Conservation (phyloP, 2,888 invertebrate genomes). For the Poecilobothrus nobilitatus region DNA sequence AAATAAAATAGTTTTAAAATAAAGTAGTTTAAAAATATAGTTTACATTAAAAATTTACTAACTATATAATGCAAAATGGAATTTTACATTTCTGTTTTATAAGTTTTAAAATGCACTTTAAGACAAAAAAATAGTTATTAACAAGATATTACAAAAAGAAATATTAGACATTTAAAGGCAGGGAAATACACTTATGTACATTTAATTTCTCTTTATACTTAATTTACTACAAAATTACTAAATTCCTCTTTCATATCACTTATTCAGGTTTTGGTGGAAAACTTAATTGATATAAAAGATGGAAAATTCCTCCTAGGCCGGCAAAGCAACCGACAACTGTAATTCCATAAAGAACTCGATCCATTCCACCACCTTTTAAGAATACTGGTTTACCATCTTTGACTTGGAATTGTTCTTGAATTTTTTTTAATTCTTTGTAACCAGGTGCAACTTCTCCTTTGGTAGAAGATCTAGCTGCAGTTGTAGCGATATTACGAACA, state of each 20-base stretch:
- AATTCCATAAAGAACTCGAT: slow-evolving; percentile 43
- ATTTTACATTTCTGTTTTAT: neutral
- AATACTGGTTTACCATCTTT: slow-evolving; percentile 47
- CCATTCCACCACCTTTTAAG: slow-evolving; percentile 45
- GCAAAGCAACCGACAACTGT: slow-evolving; percentile 38
- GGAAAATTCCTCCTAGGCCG: slow-evolving; percentile 36
- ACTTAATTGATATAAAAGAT: slow-evolving; percentile 36
- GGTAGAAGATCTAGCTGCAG: slow-evolving; percentile 27
- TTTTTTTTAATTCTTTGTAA: slow-evolving; percentile 31
- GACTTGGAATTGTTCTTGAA: slow-evolving; percentile 36
- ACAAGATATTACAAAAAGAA: neutral
- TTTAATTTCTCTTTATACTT: neutral
- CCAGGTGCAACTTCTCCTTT: slow-evolving; percentile 35
- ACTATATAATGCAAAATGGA: neutral
- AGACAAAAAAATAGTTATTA: neutral
- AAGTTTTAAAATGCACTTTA: neutral
- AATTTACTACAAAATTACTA: slow-evolving; percentile 16
- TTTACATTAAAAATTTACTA: too few species aligned
- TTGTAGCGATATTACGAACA: slow-evolving; percentile 37
- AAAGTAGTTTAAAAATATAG: too few species aligned
- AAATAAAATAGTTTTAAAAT: neutral
- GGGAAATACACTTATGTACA: slow-evolving; percentile 4
- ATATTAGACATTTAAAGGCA: neutral
- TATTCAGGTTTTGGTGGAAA: slow-evolving; percentile 9
- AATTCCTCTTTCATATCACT: slow-evolving; percentile 17